Percentiles rank a stretch among this genome's conserved stretches.
Evolutionary conservation across 1,140 invertebrate species (phyloP).

Genomic region (Tetragonula clypearis): DNA sequence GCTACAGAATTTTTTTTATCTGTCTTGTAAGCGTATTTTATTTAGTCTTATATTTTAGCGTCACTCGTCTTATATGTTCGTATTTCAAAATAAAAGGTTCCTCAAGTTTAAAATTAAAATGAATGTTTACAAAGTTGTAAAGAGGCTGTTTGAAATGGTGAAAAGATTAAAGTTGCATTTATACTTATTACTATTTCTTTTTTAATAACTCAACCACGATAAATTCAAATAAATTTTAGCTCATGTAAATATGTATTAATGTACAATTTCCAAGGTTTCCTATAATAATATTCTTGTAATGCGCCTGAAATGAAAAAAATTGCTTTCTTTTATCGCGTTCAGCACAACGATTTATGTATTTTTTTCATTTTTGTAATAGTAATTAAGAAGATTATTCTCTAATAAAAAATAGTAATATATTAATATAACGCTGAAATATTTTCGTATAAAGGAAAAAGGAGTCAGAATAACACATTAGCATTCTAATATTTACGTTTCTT

Average conservation of each 20-base stretch:
- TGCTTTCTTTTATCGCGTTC: no score
- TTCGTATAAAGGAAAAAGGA: no score
- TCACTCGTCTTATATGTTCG: not conserved
- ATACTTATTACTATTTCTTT: not conserved
- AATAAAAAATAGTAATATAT: no score
- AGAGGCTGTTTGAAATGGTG: not conserved
- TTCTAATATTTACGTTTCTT: no score
- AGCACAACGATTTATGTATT: no score
- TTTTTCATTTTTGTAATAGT: no score
- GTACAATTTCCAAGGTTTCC: not conserved
- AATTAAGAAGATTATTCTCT: no score
- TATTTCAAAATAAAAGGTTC: not conserved
- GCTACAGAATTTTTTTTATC: not conserved
- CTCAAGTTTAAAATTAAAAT: not conserved
- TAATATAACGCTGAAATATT: no score
- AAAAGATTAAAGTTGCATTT: not conserved
- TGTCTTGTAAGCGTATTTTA: not conserved
- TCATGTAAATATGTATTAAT: not conserved
- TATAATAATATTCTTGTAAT: no score
- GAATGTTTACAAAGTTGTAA: not conserved
- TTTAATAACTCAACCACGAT: not conserved
- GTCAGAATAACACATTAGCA: no score
- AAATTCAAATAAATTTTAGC: not conserved
- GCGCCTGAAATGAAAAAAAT: no score
- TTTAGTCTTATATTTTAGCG: not conserved